Conservation (phyloP, 2,888 invertebrate genomes). For the Omphaloscelis lunosa region DNA sequence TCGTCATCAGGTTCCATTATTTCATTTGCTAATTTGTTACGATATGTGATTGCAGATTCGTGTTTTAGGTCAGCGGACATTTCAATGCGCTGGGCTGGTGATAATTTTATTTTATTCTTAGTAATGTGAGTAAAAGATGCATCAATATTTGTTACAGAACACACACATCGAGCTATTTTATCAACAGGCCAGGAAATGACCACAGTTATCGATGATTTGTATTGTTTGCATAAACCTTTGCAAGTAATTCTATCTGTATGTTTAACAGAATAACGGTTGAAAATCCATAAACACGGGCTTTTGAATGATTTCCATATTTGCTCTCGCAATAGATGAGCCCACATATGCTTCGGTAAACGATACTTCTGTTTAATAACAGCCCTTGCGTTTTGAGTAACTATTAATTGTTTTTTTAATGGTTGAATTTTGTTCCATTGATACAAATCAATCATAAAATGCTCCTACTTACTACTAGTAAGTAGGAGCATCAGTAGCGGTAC, state of each 20-base stretch:
- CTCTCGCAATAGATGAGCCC: constrained; percentile 23
- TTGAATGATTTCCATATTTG: constrained; percentile 10
- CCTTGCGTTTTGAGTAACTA: background rate
- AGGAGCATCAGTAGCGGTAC: background rate
- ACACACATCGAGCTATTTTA: constrained; percentile 9
- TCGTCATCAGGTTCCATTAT: background rate
- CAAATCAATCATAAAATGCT: constrained; percentile 5
- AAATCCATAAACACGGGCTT: constrained; percentile 9
- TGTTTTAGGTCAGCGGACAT: constrained; percentile 2
- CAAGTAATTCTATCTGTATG: constrained; percentile 1
- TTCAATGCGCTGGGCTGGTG: background rate
- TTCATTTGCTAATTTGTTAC: constrained; percentile 5
- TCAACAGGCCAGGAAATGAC: constrained; percentile 11
- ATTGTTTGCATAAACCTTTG: constrained; percentile 8
- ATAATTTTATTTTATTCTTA: background rate
- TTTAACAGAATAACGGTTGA: constrained; percentile 16
- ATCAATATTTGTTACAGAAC: background rate
- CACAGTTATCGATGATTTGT: background rate
- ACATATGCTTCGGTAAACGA: constrained; percentile 24
- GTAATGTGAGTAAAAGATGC: background rate
- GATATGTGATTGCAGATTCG: constrained; percentile 1
- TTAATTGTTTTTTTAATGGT: background rate
- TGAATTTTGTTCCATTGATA: background rate
- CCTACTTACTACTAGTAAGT: background rate
- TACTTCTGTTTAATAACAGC: constrained; percentile 6